Evolutionary conservation across 2,888 invertebrate species (phyloP), one percentile per base, ranked within the genome.

Genomic region (Chaitophorus viminalis): DNA sequence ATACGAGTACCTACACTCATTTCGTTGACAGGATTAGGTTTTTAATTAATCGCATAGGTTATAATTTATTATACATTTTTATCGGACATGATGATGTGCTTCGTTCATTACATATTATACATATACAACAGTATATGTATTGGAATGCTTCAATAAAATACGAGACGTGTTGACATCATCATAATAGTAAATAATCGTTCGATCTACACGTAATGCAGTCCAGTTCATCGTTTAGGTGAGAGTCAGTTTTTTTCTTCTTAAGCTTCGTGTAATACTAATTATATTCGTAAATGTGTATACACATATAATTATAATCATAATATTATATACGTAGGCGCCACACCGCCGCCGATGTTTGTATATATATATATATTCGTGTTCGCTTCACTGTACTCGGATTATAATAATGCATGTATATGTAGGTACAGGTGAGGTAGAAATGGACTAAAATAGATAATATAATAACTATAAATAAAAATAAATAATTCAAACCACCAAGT

Each of bases 381-480:
- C 46, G 11, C 46, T 46, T 46, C 46, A 3, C 14, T 46, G 11
- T 1, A 46, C 11, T 46, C 46, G 46, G 46, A 46, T 46, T 2
- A 46, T 46, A 46, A 46, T 46, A 46, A 2, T 46, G 6, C 6
- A 14, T 46, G 39, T 46, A 46, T 14, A 5, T 36, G 6, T 6
- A 3, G 4, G 36, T 6, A 36, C n/a, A 54, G 36, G 74, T 14
- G 75, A 36, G 74, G 21, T 39, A 29, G 31, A 75, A 60, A 60
- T 60, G 39, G 75, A 60, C 60, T 75, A 65, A 36, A 75, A 75
- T 25, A 60, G 72, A 82, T 65, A 83, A 74, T 54, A 54, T 74
- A 82, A 83, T 75, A 83, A 83, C 60, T 36, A 39, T 83, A 60
- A 83, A 83, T 60, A 75, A 74, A 60, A 60, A 60, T 60, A 60